Evolutionary conservation across 2,797 vertebrate species (phyloP), one percentile per base, ranked within the genome.

Genomic region (Sebastes hubbsi): DNA sequence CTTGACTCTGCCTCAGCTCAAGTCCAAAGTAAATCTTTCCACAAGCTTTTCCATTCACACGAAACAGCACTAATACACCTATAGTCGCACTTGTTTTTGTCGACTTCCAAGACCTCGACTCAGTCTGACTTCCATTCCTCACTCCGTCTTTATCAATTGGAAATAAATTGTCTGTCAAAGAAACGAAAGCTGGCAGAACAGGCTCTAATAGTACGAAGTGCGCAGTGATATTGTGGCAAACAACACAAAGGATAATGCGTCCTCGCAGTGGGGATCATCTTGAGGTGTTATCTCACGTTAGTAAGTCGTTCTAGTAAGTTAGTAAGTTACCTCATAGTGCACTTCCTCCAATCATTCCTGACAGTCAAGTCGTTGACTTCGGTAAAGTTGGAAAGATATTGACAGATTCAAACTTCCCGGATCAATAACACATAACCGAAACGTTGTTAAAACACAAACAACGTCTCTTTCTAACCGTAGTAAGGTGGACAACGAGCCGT

Each of bases 1-100:
- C 70, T 89, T 97, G 62, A 92, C 92, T 6, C 60, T 77, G 1
- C 49, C 91, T 29, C 96, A 96, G 70, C 92, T 97, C 60, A 96
- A 94, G 89, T 82, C 84, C 71, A 96, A 96, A 96, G 96, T 96
- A 93, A 88, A 74, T 71, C n/a, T 68, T 82, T 75, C 56, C 29
- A 20, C 18, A 13, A 49, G 55, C 13, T 32, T 70, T 74, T 60
- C 38, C 32, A 36, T 52, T 46, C 65, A 56, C 34, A 30, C 32
- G 32, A 67, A 58, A 36, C 5, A 5, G 27, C 54, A 13, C 32
- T 8, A 18, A 54, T 38, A 9, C 6, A 18, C 65, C 34, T 32
- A 2, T 3, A 58, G 6, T 54, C 70, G 22, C 60, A 10, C 46
- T 55, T 13, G 22, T 12, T 38, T 18, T n/a, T 54, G 25, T 56